Conservation (phyloP, 2,113 vertebrate genomes). For the Lipotes vexillifer region DNA sequence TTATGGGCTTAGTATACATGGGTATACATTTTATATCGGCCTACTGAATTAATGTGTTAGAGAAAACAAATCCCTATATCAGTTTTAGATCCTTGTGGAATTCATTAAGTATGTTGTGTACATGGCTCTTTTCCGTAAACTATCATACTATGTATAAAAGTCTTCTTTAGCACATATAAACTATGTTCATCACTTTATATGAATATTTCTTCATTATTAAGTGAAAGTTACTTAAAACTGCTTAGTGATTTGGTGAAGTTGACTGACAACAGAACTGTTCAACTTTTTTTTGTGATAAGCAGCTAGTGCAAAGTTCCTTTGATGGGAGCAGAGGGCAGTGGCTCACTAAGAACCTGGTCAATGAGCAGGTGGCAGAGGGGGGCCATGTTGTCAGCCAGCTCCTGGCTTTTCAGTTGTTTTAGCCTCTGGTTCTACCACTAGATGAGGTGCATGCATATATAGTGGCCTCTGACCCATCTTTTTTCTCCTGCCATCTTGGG, state of each 20-base stretch:
- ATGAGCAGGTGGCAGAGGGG: background rate
- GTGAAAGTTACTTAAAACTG: background rate
- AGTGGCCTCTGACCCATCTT: background rate
- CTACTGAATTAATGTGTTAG: background rate
- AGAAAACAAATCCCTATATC: background rate
- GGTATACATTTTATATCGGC: background rate
- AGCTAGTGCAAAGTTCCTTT: background rate
- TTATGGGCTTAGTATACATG: background rate
- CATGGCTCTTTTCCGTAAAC: background rate
- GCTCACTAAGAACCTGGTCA: background rate
- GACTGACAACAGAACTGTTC: background rate
- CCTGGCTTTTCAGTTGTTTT: background rate
- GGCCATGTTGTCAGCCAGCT: background rate
- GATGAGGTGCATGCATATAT: background rate
- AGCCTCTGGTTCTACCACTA: background rate
- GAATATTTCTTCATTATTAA: background rate
- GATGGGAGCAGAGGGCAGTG: background rate
- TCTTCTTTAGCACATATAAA: background rate
- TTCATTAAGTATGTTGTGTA: background rate
- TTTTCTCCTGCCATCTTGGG: background rate
- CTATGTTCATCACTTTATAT: background rate
- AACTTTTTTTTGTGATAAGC: background rate
- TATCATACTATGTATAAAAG: background rate
- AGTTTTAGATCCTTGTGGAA: constrained; percentile 9
- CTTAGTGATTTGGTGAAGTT: background rate